Evolutionary conservation across 2,888 invertebrate genomes (phyloP), one percentile per base, ranked within the genome.

Genomic region (Deroplatys truncata): DNA sequence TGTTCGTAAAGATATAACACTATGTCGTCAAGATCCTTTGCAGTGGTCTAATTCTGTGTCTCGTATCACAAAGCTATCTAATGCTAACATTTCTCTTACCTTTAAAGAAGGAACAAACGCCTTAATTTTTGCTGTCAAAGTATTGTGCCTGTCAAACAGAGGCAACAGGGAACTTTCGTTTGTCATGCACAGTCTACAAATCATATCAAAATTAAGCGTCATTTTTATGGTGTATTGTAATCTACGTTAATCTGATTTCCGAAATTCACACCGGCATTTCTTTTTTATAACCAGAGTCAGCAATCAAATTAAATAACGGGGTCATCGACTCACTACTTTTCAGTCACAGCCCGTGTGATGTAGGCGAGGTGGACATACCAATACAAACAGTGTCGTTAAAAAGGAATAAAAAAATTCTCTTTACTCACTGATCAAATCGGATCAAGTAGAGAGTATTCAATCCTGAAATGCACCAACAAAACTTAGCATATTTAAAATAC

Each of bases 141-240:
- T 86, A 28, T 86, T 29, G 31, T 86, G 86, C 82, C 82, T 86
- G 82, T 86, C 86, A 86, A 86, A 86, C 29, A 86, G 86, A 86
- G 86, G 86, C 28, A 86, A 31, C 31, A 86, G 31, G 28, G 86
- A 29, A 13, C 49, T 82, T 72, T 56, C 56, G 9, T 20, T 82
- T 29, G 86, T 82, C 86, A 86, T 82, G 49, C 86, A 86, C 25
- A 86, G 86, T 86, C 86, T 25, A 82, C 86, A 86, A 72, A 86
- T 82, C 82, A 82, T 10, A 29, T 56, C 86, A 56, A 86, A 86
- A 86, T 86, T 86, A 56, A 86, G 25, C 13, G 86, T 29, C 86
- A 86, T 86, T 82, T 20, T 72, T 49, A 20, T 72, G 56, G 1
- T 72, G 20, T 72, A 72, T 72, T 72, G 20, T 25, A 20, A 7